Conservation (phyloP, 2,113 vertebrate species). For the Bubo blakistoni region DNA sequence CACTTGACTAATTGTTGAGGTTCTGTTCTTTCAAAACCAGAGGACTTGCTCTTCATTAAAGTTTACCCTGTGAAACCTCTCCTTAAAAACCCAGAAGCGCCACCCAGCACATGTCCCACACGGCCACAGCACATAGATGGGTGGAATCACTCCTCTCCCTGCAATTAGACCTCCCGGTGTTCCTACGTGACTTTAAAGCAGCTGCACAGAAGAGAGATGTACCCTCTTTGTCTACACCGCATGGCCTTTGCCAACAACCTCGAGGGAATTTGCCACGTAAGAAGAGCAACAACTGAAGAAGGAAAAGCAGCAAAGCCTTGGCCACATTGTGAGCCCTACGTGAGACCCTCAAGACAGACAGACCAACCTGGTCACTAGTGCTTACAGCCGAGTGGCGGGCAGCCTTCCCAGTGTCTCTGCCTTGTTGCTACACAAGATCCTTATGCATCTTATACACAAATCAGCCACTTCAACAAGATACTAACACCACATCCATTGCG, state of each 20-base stretch:
- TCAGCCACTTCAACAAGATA: neutral
- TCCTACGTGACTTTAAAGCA: neutral
- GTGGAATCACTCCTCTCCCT: neutral
- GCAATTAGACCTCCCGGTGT: neutral
- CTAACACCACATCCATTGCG: neutral
- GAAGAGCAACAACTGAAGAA: neutral
- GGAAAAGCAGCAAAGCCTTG: neutral
- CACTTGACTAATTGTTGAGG: neutral
- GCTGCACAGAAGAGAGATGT: too few relatives aligned
- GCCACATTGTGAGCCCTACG: neutral
- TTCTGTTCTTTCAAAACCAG: neutral
- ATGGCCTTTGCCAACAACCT: neutral
- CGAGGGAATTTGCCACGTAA: neutral
- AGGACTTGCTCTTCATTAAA: neutral
- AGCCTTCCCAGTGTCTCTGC: neutral
- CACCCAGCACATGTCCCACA: neutral
- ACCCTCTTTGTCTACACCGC: neutral
- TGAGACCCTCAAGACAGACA: neutral
- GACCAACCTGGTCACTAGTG: accelerated
- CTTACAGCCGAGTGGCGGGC: neutral
- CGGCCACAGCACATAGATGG: accelerated
- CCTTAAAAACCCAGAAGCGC: neutral
- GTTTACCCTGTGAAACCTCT: neutral
- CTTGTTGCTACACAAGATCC: neutral
- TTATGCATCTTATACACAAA: neutral